Base-by-base conservation (phyloP, 2,113 vertebrate species). In the Tenrec ecaudatus region DNA sequence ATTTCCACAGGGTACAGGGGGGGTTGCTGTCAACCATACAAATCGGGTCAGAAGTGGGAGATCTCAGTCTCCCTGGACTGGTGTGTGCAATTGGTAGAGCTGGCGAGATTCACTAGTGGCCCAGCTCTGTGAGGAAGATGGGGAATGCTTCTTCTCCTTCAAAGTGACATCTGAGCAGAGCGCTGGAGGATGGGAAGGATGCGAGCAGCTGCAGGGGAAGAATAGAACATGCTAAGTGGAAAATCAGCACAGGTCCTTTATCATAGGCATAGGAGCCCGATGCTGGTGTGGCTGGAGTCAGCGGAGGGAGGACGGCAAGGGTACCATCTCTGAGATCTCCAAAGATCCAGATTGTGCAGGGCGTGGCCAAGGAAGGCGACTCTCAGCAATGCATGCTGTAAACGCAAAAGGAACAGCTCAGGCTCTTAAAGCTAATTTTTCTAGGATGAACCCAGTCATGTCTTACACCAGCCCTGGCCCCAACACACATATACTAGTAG, bases 191-290 rank as follows among this genome's bases (percentile, higher is more conserved):
- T 0, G 4, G 75, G 43, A 68, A 68, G 69, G 47, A 17, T 29
- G 77, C 43, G 38, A 58, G 15, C 31, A 60, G 38, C 0, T 15
- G 29, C n/a, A 77, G 58, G 5, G 38, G 15, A n/a, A 9, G 64
- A 25, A 12, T 60, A 40, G 12, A 20, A 11, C 3, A 4, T 19
- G 15, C 58, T 3, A 22, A n/a, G 36, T 27, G 20, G 69, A 11
- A 19, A 80, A 47, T 38, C 3, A 27, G 36, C 15, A 11, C 15
- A 69, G 15, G 6, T 1, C 11, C 25, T 6, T 58, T 29, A 31
- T 0, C 57, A 11, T 25, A 68, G 16, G 11, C 53, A 53, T 1
- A 0, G 22, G 36, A 69, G 76, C 17, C 36, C 0, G 15, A 1
- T 1, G 6, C 16, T 64, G 25, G 36, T 8, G 36, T 79, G n/a